Conservation (phyloP, 2,888 invertebrate species). For the Linhomoeus sp. region DNA sequence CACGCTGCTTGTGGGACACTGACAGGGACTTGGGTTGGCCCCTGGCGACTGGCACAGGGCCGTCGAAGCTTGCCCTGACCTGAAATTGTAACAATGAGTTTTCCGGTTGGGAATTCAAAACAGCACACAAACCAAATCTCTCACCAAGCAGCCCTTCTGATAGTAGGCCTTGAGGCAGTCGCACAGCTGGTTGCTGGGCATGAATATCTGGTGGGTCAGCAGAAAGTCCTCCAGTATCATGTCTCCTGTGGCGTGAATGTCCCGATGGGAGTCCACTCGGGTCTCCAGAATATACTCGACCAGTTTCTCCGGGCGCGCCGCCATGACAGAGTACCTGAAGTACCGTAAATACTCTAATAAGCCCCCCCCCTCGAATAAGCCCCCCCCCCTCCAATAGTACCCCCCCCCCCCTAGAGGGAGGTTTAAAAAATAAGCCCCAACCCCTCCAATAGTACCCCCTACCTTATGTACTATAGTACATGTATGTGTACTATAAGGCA, state of each 20-base stretch:
- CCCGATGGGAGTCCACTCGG: slow-evolving; percentile 40
- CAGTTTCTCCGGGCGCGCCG: slow-evolving; percentile 65
- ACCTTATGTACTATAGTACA: too few species aligned
- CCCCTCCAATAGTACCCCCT: too few species aligned
- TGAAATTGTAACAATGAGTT: too few species aligned
- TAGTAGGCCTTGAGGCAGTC: slow-evolving; percentile 24
- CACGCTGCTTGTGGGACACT: slow-evolving; percentile 45
- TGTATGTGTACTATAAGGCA: too few species aligned
- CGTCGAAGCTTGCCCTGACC: too few species aligned
- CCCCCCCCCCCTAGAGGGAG: too few species aligned
- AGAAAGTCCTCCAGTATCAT: slow-evolving; percentile 57
- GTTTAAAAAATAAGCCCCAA: too few species aligned
- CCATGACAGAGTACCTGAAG: slow-evolving; percentile 61
- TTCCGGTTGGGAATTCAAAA: neutral
- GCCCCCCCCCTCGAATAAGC: too few species aligned
- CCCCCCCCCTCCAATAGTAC: too few species aligned
- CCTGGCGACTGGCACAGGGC: too few species aligned
- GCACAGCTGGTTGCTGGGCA: slow-evolving; percentile 53
- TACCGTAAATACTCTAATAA: too few species aligned
- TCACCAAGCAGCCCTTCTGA: slow-evolving; percentile 9
- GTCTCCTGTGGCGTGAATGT: slow-evolving; percentile 8
- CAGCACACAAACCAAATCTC: neutral
- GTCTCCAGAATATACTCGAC: slow-evolving; percentile 63
- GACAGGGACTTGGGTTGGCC: too few species aligned
- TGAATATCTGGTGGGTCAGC: slow-evolving; percentile 58